phyloP scores from a whole-genome alignment of 2,113 vertebrate species.

The Oncorhynchus masou region DNA sequence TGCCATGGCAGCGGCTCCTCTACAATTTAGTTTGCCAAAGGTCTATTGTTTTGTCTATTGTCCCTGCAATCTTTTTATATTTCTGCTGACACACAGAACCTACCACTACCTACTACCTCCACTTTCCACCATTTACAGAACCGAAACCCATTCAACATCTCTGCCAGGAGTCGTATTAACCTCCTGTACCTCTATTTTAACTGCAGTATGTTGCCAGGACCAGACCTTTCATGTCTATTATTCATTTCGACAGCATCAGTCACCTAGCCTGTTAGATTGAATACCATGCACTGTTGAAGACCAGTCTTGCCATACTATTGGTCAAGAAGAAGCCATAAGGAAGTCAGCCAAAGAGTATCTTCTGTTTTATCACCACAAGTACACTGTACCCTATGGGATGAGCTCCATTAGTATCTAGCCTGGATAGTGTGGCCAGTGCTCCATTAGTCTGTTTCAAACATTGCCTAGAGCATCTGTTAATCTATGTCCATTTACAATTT shows the following conservation, averaged over 20 bases:
- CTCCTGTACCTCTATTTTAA: slow-evolving; percentile 10
- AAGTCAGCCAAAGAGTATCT: neutral
- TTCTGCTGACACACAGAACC: slow-evolving; percentile 5
- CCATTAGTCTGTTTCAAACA: neutral
- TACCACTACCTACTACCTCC: neutral
- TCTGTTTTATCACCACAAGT: neutral
- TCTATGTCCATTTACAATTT: neutral
- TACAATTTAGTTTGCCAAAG: slow-evolving; percentile 58
- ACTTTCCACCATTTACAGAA: no score
- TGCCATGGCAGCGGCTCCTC: slow-evolving; percentile 59
- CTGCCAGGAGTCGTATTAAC: slow-evolving; percentile 41
- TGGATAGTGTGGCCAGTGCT: neutral
- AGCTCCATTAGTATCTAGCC: neutral
- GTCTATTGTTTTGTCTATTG: slow-evolving; percentile 42
- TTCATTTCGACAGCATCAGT: neutral
- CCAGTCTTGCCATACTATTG: neutral
- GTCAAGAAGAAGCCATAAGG: neutral
- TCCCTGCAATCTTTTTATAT: slow-evolving; percentile 8
- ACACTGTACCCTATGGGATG: neutral
- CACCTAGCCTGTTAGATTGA: neutral
- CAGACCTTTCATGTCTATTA: neutral
- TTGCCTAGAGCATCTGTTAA: neutral
- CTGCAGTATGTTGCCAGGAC: neutral
- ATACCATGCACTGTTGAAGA: neutral
- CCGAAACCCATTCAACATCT: slow-evolving; percentile 13